phyloP scores from a whole-genome alignment of 1,140 invertebrate species.

The Maconellicoccus hirsutus region DNA sequence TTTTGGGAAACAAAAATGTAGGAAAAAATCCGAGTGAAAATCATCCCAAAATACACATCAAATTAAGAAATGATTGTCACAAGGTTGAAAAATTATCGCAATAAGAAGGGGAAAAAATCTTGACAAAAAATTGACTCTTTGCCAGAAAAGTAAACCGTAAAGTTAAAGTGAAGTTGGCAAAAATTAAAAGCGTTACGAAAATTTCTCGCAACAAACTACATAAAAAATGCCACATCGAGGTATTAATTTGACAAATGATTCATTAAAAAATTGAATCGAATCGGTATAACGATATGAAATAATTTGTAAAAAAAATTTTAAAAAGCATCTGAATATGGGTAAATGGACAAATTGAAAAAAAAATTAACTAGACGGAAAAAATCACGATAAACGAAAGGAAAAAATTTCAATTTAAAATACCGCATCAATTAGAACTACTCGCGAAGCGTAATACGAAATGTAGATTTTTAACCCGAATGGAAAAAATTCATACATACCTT shows the following conservation, averaged over 20 bases:
- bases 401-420: no score
- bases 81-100: background rate
- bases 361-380: no score
- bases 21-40: background rate
- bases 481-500: background rate
- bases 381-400: no score
- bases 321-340: no score
- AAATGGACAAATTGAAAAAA: no score
- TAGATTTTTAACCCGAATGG: no score
- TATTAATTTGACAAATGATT: background rate
- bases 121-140: background rate
- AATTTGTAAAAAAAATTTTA: no score
- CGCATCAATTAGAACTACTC: no score
- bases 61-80: background rate
- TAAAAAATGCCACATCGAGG: background rate
- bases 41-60: background rate
- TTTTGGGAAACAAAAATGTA: no score
- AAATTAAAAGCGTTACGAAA: background rate
- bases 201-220: background rate
- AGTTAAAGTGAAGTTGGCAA: constrained; percentile 3
- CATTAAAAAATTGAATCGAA: background rate
- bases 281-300: no score
- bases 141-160: constrained; percentile 1
- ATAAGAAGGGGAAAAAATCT: background rate
- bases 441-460: no score